Percentiles rank a stretch among this genome's conserved stretches.
Evolutionary conservation across 2,888 invertebrate genomes (phyloP).

Genomic region (Lasiommata megera): DNA sequence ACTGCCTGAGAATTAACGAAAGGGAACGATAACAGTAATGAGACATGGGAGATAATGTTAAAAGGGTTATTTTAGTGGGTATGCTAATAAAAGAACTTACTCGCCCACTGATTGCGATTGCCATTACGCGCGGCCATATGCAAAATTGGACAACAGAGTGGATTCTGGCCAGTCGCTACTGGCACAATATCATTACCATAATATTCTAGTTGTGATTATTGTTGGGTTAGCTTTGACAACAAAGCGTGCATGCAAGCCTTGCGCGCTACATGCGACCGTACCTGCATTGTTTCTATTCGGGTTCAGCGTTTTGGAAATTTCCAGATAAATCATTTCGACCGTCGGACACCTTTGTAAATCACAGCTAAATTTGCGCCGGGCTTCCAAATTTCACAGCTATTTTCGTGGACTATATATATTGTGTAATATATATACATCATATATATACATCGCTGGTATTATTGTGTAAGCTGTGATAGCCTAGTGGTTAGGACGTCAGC

Average conservation of each 20-base stretch:
- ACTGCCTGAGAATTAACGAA: too few species aligned
- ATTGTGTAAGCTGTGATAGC: too few species aligned
- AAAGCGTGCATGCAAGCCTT: background rate
- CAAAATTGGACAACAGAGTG: too few species aligned
- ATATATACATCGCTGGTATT: too few species aligned
- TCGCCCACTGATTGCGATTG: background rate
- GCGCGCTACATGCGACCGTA: background rate
- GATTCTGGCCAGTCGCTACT: background rate
- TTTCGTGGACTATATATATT: background rate
- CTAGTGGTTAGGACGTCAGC: too few species aligned
- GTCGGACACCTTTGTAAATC: conserved; percentile 25
- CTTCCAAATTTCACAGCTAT: conserved; percentile 11
- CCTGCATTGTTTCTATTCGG: conserved; percentile 20
- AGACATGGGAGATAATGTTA: too few species aligned
- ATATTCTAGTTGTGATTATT: conserved; percentile 7
- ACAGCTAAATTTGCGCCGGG: conserved; percentile 14
- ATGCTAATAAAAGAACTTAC: too few species aligned
- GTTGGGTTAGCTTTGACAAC: conserved; percentile 1
- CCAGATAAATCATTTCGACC: conserved; percentile 25
- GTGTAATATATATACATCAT: too few species aligned
- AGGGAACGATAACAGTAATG: too few species aligned
- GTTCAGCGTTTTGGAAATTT: conserved; percentile 22
- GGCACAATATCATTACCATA: background rate
- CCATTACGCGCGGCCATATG: too few species aligned
- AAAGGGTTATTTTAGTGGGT: too few species aligned